Percentiles rank a stretch among this genome's conserved stretches.
These are phyloP conservation scores for Hirtodrosophila histrioides DNA, from an alignment of 2,888 invertebrate genomes.

Conservation along the genomic window DNA sequence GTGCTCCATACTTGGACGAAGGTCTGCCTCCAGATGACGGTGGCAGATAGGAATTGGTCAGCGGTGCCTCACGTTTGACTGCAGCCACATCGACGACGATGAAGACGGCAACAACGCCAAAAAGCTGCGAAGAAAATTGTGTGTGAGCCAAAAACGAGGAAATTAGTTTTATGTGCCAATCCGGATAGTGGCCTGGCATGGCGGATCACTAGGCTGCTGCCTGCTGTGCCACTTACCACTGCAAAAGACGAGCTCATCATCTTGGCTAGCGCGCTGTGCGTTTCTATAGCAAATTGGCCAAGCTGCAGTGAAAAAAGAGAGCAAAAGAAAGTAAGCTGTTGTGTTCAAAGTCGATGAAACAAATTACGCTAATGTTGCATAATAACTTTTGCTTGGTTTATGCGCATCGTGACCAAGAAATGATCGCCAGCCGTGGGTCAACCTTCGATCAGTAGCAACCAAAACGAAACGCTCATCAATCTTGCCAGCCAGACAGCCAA, in stretches of 20 bases:
- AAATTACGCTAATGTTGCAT: slow-evolving; percentile 71
- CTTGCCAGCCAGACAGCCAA: slow-evolving; percentile 39
- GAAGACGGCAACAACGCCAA: slow-evolving; percentile 44
- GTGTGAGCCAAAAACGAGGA: slow-evolving; percentile 54
- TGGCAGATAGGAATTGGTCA: slow-evolving; percentile 82
- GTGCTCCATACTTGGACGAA: slow-evolving; percentile 83
- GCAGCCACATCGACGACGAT: slow-evolving; percentile 67
- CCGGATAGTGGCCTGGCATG: slow-evolving; percentile 28
- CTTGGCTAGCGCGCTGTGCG: slow-evolving; percentile 47
- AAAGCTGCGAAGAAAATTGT: slow-evolving; percentile 44
- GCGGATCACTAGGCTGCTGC: neutral
- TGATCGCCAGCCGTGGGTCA: slow-evolving; percentile 22
- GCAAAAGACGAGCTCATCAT: slow-evolving; percentile 72
- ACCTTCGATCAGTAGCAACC: slow-evolving; percentile 44
- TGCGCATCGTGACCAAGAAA: slow-evolving; percentile 42
- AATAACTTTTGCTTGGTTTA: slow-evolving; percentile 37
- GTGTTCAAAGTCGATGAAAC: slow-evolving; percentile 33
- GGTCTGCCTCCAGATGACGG: slow-evolving; percentile 83
- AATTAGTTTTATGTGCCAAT: slow-evolving; percentile 66
- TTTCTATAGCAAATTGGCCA: slow-evolving; percentile 53
- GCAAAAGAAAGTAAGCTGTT: slow-evolving; percentile 34
- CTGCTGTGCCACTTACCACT: slow-evolving; percentile 71
- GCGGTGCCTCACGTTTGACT: slow-evolving; percentile 83
- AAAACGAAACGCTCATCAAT: slow-evolving; percentile 56
- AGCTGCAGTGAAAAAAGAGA: slow-evolving; percentile 46